A percentile compares a stretch with the other conserved stretches of the same genome.
Evolutionary conservation across 2,797 vertebrate species (phyloP).

Genomic region (Channa striata): DNA sequence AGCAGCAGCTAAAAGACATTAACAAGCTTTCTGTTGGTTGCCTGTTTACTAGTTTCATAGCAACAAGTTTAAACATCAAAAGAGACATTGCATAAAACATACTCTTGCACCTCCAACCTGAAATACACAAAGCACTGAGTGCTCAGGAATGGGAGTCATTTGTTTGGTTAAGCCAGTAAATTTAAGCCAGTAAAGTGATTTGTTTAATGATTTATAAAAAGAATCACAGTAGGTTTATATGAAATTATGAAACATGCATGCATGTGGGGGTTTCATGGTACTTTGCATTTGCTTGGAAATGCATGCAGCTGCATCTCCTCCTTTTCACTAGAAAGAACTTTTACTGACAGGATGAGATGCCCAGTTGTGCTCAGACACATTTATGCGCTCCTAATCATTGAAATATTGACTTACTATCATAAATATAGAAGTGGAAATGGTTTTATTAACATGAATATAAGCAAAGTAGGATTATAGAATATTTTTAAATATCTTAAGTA

Average conservation of each 20-base stretch:
- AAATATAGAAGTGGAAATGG: slow-evolving; percentile 3
- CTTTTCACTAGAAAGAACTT: slow-evolving; percentile 1
- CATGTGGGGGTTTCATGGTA: slow-evolving; percentile 43
- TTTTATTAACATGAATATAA: slow-evolving; percentile 8
- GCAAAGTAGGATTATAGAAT: not conserved
- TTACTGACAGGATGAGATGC: slow-evolving; percentile 11
- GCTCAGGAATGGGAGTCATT: slow-evolving; percentile 62
- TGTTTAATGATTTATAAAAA: too few relatives aligned
- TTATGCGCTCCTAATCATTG: slow-evolving; percentile 11
- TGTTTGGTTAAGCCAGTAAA: slow-evolving; percentile 26
- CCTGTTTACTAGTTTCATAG: slow-evolving; percentile 48
- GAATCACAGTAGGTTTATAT: slow-evolving; percentile 25
- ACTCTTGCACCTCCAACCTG: slow-evolving; percentile 53
- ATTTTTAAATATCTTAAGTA: slow-evolving; percentile 21
- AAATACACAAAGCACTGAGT: slow-evolving; percentile 42
- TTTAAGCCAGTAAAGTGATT: not conserved
- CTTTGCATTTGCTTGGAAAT: slow-evolving; percentile 35
- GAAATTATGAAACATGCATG: slow-evolving; percentile 49
- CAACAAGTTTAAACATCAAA: slow-evolving; percentile 40
- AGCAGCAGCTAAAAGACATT: slow-evolving; percentile 40
- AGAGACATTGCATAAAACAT: slow-evolving; percentile 27
- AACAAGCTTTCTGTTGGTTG: slow-evolving; percentile 37
- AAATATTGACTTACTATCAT: slow-evolving; percentile 16
- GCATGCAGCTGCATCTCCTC: slow-evolving; percentile 40
- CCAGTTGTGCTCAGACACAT: slow-evolving; percentile 5